A percentile compares a stretch with the other conserved stretches of the same genome.
These are phyloP conservation scores for Phocoena sinus DNA, from an alignment of 2,113 vertebrate species.

Conservation along the genomic window DNA sequence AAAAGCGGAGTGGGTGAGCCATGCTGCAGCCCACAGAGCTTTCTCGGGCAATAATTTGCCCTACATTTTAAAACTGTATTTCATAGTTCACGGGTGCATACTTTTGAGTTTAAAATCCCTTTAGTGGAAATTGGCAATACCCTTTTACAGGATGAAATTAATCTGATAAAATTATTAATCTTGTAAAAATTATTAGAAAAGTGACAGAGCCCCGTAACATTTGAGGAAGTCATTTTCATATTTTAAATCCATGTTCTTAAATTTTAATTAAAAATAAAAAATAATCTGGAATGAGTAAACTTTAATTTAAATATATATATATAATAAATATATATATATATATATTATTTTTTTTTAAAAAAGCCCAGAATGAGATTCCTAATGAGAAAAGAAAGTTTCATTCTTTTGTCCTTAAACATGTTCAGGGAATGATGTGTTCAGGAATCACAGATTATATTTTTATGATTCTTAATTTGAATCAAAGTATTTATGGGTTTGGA, in stretches of 20 bases:
- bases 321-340: no score
- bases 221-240: neutral
- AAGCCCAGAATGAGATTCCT: neutral
- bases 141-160: neutral
- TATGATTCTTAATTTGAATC: neutral
- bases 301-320: neutral
- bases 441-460: rapidly evolving
- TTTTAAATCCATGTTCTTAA: neutral
- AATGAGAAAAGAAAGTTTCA: neutral
- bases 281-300: neutral
- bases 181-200: neutral
- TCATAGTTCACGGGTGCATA: neutral
- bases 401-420: neutral
- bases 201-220: neutral
- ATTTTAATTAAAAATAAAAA: neutral
- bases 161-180: neutral
- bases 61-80: neutral
- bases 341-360: no score
- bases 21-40: rapidly evolving
- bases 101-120: neutral
- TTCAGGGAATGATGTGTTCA: no score
- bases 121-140: neutral
- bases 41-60: neutral
- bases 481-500: neutral
- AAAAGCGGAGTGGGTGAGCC: neutral